A percentile compares a stretch with the other conserved stretches of the same genome.
phyloP scores from a whole-genome alignment of 2,113 vertebrate genomes.

The Calidris pugnax region DNA sequence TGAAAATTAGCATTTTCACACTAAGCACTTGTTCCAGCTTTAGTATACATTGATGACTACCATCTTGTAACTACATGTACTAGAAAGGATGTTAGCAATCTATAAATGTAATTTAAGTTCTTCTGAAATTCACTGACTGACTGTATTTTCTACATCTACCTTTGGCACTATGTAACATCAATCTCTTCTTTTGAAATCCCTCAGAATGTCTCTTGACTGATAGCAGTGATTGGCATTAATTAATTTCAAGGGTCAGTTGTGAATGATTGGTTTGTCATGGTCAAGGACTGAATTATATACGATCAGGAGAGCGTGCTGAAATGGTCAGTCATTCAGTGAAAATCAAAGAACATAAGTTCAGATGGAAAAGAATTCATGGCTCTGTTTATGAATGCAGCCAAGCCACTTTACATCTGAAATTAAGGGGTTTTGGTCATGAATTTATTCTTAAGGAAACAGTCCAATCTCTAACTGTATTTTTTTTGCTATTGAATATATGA shows the following conservation, averaged over 20 bases:
- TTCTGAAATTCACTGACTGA: conserved; percentile 6
- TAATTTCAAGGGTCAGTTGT: conserved; percentile 69
- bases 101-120: conserved; percentile 23
- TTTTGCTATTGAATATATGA: neutral
- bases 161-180: neutral
- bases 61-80: conserved; percentile 37
- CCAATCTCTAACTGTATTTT: neutral
- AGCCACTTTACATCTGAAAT: conserved; percentile 56
- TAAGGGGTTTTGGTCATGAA: neutral
- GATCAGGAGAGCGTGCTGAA: conserved; percentile 42
- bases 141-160: conserved; percentile 16
- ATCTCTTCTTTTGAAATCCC: conserved; percentile 24
- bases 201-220: conserved; percentile 34
- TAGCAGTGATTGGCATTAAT: conserved; percentile 36
- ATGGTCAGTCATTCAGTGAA: conserved; percentile 37
- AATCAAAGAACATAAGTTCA: conserved; percentile 53
- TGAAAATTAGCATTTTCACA: conserved; percentile 79
- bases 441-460: neutral
- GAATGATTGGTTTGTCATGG: conserved; percentile 74
- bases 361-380: conserved; percentile 3
- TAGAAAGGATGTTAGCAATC: conserved; percentile 2
- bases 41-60: conserved; percentile 38
- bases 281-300: conserved; percentile 69
- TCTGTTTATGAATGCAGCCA: conserved; percentile 46
- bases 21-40: conserved; percentile 67